Percentiles rank a stretch among this genome's conserved stretches.
These are phyloP conservation scores for Platycheirus albimanus DNA, from an alignment of 2,888 invertebrate species.

Conservation along the genomic window DNA sequence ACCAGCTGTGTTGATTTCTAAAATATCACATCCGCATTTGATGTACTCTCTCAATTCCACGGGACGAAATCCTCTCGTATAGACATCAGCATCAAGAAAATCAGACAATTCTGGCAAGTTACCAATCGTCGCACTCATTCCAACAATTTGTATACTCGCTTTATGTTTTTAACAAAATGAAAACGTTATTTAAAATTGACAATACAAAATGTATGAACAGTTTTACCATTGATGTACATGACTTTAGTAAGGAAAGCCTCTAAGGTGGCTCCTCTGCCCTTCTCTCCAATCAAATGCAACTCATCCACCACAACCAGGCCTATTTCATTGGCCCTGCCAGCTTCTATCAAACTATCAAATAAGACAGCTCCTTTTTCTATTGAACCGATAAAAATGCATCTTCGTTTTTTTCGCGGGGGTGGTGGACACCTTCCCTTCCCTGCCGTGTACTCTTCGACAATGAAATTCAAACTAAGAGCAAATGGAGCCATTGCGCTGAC, in stretches of 20 bases:
- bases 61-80: conserved; percentile 93
- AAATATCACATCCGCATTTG: conserved; percentile 87
- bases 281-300: conserved; percentile 95
- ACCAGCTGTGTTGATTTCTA: conserved; percentile 84
- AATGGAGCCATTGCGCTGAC: conserved; percentile 88
- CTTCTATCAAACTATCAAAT: conserved; percentile 92
- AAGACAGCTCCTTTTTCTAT: conserved; percentile 96
- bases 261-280: conserved; percentile 91
- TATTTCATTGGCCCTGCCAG: conserved; percentile 88
- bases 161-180: conserved; percentile 4
- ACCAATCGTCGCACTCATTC: conserved; percentile 98
- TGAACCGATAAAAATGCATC: conserved; percentile 94
- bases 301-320: conserved; percentile 95
- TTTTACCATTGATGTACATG: conserved; percentile 86
- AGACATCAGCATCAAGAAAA: conserved; percentile 92
- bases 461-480: conserved; percentile 92
- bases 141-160: conserved; percentile 92
- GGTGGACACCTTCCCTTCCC: conserved; percentile 95
- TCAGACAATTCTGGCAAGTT: conserved; percentile 91
- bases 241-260: conserved; percentile 93
- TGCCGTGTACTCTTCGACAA: conserved; percentile 97
- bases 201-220: conserved; percentile 67
- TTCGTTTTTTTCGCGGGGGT: conserved; percentile 88
- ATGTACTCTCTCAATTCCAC: conserved; percentile 92
- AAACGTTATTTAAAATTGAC: neutral